These are phyloP conservation scores for Atrichornis clamosus DNA, from an alignment of 2,113 vertebrate genomes.

Conservation along the genomic window DNA sequence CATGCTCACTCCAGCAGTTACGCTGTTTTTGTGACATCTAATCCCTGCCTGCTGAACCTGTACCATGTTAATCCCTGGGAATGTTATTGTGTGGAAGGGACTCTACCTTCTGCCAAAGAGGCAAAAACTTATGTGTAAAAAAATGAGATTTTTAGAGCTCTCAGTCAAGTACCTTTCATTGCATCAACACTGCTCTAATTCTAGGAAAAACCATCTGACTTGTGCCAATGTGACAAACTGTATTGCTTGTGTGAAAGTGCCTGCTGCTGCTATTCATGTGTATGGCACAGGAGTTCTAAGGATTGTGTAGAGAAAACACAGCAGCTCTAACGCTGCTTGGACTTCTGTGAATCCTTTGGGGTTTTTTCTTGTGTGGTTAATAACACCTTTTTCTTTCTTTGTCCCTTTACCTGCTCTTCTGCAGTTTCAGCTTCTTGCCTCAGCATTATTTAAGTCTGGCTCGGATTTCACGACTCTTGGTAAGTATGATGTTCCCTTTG, in stretches of 20 bases:
- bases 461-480: conserved; percentile 96
- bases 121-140: neutral
- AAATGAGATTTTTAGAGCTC: neutral
- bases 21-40: neutral
- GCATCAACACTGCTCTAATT: neutral
- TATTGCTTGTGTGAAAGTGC: neutral
- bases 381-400: conserved; percentile 19
- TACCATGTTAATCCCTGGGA: neutral
- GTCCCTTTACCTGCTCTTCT: neutral
- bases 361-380: neutral
- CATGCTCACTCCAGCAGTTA: neutral
- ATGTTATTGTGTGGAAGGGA: neutral
- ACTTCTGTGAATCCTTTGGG: neutral
- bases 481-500: conserved; percentile 68
- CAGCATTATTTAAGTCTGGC: conserved; percentile 94
- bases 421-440: conserved; percentile 97
- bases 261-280: neutral
- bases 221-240: neutral
- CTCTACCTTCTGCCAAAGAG: neutral
- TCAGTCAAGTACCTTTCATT: neutral
- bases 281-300: neutral
- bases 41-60: neutral
- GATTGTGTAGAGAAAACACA: neutral
- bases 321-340: neutral
- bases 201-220: neutral